These are phyloP conservation scores for Leptopterna dolabrata DNA, from an alignment of 2,888 invertebrate species.

Conservation along the genomic window DNA sequence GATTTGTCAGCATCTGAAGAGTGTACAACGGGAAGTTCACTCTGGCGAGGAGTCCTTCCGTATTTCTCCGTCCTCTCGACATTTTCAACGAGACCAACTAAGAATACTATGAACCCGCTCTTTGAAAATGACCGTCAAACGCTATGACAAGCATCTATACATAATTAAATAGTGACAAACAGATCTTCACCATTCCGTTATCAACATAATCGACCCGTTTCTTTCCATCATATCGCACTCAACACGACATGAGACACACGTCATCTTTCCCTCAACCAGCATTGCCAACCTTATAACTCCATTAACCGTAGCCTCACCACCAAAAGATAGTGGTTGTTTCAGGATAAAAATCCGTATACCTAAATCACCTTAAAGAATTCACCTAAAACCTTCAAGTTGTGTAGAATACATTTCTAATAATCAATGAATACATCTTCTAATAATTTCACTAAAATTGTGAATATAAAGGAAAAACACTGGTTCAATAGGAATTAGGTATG, in stretches of 20 bases:
- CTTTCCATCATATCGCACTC: not conserved
- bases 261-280: not conserved
- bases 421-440: too few species aligned
- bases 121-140: not conserved
- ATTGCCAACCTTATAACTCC: too few species aligned
- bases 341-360: too few species aligned
- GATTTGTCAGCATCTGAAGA: conserved; percentile 88
- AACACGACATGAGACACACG: not conserved
- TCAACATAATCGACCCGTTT: not conserved
- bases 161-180: not conserved
- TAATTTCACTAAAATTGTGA: too few species aligned
- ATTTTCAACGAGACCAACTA: not conserved
- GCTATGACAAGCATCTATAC: not conserved
- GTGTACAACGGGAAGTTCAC: conserved; percentile 95
- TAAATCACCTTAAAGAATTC: too few species aligned
- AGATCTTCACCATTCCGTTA: not conserved
- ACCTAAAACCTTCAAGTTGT: too few species aligned
- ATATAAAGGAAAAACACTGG: too few species aligned
- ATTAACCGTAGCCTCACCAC: too few species aligned
- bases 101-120: not conserved
- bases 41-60: conserved; percentile 74
- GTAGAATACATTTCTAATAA: too few species aligned
- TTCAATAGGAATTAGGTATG: too few species aligned
- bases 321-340: too few species aligned
- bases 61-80: conserved; percentile 63